These are phyloP conservation scores for Drosophila rubida DNA, from an alignment of 2,888 invertebrate genomes.

Conservation along the genomic window DNA sequence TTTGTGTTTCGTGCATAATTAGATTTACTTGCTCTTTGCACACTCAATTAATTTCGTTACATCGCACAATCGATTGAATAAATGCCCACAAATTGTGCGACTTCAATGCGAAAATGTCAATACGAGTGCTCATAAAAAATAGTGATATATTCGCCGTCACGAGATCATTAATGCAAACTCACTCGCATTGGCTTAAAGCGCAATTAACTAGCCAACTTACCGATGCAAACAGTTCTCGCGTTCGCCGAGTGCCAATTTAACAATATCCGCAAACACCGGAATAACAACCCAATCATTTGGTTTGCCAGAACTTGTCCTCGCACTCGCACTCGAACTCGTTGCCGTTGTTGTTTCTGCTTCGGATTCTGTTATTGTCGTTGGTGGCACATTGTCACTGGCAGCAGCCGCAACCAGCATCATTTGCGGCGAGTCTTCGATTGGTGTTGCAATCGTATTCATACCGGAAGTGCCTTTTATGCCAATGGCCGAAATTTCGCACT, in stretches of 20 bases:
- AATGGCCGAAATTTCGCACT: constrained; percentile 7
- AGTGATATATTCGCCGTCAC: neutral
- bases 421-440: constrained; percentile 10
- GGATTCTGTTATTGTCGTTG: neutral
- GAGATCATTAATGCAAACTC: neutral
- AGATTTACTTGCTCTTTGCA: neutral
- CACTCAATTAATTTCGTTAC: constrained; percentile 6
- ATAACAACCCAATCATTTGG: constrained; percentile 83
- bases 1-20: neutral
- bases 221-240: constrained; percentile 84
- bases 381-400: neutral
- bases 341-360: constrained; percentile 26
- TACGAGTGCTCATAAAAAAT: neutral
- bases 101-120: neutral
- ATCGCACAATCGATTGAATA: neutral
- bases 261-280: constrained; percentile 85
- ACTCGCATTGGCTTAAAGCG: neutral
- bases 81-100: neutral
- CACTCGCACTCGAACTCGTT: neutral
- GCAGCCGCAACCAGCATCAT: neutral
- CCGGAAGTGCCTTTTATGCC: constrained; percentile 48
- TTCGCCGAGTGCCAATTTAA: constrained; percentile 84
- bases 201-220: constrained; percentile 66
- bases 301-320: constrained; percentile 10
- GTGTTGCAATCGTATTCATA: constrained; percentile 30